Evolutionary conservation across 2,888 invertebrate genomes (phyloP).

Genomic region (Acheta domesticus): DNA sequence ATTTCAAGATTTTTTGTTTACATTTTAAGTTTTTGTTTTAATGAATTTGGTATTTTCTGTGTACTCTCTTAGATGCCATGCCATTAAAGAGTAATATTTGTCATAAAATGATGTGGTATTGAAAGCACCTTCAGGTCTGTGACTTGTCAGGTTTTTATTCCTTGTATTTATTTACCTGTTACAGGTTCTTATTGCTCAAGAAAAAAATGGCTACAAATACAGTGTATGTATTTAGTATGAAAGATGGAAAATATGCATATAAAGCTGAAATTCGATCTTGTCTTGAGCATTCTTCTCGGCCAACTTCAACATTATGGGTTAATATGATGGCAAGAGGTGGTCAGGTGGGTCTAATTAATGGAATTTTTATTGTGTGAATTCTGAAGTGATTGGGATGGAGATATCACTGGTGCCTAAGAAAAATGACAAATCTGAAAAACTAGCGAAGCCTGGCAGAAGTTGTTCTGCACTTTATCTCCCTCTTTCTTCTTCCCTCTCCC

Average conservation of each 20-base stretch:
- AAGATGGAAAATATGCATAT: slow-evolving; percentile 98
- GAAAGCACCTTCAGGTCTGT: too few relatives aligned
- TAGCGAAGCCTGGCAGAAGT: too few relatives aligned
- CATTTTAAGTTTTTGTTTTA: too few relatives aligned
- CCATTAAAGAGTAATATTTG: too few relatives aligned
- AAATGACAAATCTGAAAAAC: background rate
- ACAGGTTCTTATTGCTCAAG: slow-evolving; percentile 91
- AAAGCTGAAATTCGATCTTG: slow-evolving; percentile 98
- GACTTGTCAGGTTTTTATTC: too few relatives aligned
- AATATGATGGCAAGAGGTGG: slow-evolving; percentile 99
- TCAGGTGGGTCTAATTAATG: slow-evolving; percentile 49
- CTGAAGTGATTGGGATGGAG: background rate
- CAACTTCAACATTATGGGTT: slow-evolving; percentile 97
- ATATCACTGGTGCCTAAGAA: background rate
- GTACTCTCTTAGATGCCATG: too few relatives aligned
- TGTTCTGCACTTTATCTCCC: too few relatives aligned
- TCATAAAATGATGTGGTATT: too few relatives aligned
- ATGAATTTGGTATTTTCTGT: too few relatives aligned
- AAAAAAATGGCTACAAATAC: slow-evolving; percentile 99
- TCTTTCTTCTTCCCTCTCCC: too few relatives aligned
- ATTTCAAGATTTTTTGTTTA: too few relatives aligned
- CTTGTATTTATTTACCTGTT: slow-evolving; percentile 18
- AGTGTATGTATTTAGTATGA: slow-evolving; percentile 99
- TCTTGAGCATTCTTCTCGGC: slow-evolving; percentile 83
- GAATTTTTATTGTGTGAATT: slow-evolving; percentile 21